Conservation (phyloP, 2,888 invertebrate species). For the Hyalella azteca region DNA sequence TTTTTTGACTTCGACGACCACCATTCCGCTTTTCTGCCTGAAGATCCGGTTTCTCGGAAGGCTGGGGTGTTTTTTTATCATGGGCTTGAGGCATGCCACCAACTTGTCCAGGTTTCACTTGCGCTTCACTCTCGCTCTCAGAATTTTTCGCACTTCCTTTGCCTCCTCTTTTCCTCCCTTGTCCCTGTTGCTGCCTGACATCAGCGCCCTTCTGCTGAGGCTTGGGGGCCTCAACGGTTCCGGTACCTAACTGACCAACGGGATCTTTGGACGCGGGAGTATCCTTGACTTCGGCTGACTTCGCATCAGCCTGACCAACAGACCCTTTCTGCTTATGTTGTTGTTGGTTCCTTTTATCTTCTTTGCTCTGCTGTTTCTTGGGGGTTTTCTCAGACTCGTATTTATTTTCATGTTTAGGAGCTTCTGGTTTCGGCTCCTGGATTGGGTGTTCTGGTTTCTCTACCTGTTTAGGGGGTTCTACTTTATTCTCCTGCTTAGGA, state of each 20-base stretch:
- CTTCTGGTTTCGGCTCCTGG: background rate
- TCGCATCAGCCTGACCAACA: background rate
- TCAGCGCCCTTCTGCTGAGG: background rate
- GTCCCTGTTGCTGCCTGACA: constrained; percentile 4
- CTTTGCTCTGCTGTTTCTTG: background rate
- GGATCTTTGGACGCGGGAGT: background rate
- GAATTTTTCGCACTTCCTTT: constrained; percentile 15
- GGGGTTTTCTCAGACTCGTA: background rate
- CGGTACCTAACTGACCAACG: too few relatives aligned
- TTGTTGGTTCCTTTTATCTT: constrained; percentile 31
- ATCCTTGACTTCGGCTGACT: background rate
- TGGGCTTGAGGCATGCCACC: background rate
- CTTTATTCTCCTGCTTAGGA: constrained; percentile 1
- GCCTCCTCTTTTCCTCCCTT: background rate
- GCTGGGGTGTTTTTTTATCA: background rate
- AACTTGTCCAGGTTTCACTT: constrained; percentile 2
- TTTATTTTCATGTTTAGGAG: constrained; percentile 9
- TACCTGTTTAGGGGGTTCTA: background rate
- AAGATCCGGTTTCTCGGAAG: background rate
- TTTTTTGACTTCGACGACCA: background rate
- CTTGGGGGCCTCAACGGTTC: background rate
- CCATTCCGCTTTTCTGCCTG: background rate
- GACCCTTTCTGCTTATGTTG: constrained; percentile 1
- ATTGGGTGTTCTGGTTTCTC: background rate
- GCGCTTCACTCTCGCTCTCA: background rate